Base-by-base conservation (phyloP, 1,140 invertebrate genomes). In the Orius insidiosus region DNA sequence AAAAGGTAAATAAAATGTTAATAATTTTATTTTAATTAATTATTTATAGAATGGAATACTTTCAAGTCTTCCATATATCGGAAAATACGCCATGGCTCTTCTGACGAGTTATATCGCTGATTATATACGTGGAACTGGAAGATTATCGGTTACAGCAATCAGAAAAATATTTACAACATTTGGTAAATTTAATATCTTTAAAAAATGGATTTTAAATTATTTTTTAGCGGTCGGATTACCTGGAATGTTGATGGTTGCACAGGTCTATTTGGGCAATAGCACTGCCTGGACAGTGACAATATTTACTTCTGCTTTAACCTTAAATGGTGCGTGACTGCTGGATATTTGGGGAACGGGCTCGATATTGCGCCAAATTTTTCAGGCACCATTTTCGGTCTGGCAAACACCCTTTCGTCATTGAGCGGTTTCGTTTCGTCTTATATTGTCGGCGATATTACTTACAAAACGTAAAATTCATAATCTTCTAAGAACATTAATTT, bases 391-490 rank as follows among this genome's bases (percentile, higher is more conserved):
- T 90, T 92, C 63, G 88, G 87, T 7, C 71, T 93, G 58, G 83
- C 85, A 5, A 93, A 93, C 58, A 90, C 85, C 0, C 60, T 92
- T 43, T 88, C 85, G 1, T 90, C 86, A 0, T 65, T 89, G 37
- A 85, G 87, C 13, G 88, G 88, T 14, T 90, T 80, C 59, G 56
- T 92, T 0, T 88, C 85, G 30, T 80, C 85, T 0, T 72, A 71
- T 54, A 77, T 92, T 65, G 85, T 89, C n/a, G 85, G 84, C 14
- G 65, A 70, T 16, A 66, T 94, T 9, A 90, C 86, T 1, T 71
- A 77, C 24, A 79, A 5, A 71, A 84, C 54, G 75, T 77, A 59
- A 74, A 69, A 63, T 40, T 42, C 34, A 8, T 24, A 31, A 6
- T 10, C 11, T 11, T 14, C 15, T 45, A 45, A 14, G 5, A 45